Conservation (phyloP, 2,797 vertebrate species). For the Cryptoblepharus egeriae region DNA sequence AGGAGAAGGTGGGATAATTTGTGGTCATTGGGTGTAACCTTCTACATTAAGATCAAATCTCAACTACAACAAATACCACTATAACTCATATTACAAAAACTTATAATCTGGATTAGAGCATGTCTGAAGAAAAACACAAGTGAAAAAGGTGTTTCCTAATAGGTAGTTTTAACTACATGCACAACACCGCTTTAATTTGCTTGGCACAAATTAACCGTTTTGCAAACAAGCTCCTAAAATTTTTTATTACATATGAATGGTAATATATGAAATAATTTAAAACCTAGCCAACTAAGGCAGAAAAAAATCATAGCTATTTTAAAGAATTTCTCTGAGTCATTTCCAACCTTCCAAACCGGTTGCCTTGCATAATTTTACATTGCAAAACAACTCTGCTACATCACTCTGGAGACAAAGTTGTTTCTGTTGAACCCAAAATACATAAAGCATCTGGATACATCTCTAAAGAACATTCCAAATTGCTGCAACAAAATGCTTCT, state of each 20-base stretch:
- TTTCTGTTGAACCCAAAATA: background rate
- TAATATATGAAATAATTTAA: background rate
- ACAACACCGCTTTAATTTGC: background rate
- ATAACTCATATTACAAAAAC: too few species aligned
- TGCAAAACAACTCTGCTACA: background rate
- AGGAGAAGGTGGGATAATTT: background rate
- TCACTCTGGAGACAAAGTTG: background rate
- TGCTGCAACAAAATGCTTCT: background rate
- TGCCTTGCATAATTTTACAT: background rate
- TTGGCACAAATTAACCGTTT: background rate
- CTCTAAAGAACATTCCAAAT: background rate
- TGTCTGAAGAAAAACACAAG: background rate
- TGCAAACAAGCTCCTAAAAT: background rate
- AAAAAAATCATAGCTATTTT: background rate
- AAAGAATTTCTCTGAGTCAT: background rate
- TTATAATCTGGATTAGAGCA: background rate
- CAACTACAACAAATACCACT: background rate
- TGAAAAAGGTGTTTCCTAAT: background rate
- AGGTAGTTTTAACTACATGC: background rate
- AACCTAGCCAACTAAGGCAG: background rate
- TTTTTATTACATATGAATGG: background rate
- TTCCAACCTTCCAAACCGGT: background rate
- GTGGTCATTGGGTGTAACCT: background rate
- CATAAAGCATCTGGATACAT: background rate
- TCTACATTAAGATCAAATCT: background rate